Evolutionary conservation across 2,113 vertebrate species (phyloP).

Genomic region (Epinephelus lanceolatus): DNA sequence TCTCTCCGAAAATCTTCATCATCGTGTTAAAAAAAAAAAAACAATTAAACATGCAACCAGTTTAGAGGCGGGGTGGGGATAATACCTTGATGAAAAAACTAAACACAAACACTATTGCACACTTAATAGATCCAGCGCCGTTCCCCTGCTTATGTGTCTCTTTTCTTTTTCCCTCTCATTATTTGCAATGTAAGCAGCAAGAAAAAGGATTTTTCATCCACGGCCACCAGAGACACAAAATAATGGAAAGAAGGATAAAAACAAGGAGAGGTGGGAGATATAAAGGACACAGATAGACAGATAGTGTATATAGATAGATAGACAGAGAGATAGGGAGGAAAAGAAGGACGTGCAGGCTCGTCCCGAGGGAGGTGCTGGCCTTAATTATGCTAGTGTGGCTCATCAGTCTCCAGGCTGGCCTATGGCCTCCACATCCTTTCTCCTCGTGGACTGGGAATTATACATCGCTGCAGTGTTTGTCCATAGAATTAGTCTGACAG

Average conservation of each 20-base stretch:
- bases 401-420: slow-evolving; percentile 83
- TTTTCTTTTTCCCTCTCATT: slow-evolving; percentile 14
- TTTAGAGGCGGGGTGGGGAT: slow-evolving; percentile 60
- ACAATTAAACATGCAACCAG: slow-evolving; percentile 78
- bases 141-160: neutral
- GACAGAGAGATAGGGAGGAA: slow-evolving; percentile 35
- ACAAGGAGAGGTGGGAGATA: slow-evolving; percentile 32
- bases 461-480: slow-evolving; percentile 75
- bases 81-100: slow-evolving; percentile 58
- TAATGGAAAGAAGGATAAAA: slow-evolving; percentile 53
- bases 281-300: slow-evolving; percentile 49
- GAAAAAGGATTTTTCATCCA: slow-evolving; percentile 22
- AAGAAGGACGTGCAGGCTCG: slow-evolving; percentile 44
- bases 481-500: slow-evolving; percentile 79
- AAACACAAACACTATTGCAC: slow-evolving; percentile 26
- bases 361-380: slow-evolving; percentile 78
- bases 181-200: slow-evolving; percentile 50
- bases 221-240: slow-evolving; percentile 43
- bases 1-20: slow-evolving; percentile 58
- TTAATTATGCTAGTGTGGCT: slow-evolving; percentile 83
- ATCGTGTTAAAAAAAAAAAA: slow-evolving; percentile 47
- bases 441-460: slow-evolving; percentile 74
- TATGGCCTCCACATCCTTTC: slow-evolving; percentile 71
- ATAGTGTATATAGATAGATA: slow-evolving; percentile 38
- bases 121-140: slow-evolving; percentile 8